Conservation (phyloP, 2,888 invertebrate species). For the Helobdella robusta region DNA sequence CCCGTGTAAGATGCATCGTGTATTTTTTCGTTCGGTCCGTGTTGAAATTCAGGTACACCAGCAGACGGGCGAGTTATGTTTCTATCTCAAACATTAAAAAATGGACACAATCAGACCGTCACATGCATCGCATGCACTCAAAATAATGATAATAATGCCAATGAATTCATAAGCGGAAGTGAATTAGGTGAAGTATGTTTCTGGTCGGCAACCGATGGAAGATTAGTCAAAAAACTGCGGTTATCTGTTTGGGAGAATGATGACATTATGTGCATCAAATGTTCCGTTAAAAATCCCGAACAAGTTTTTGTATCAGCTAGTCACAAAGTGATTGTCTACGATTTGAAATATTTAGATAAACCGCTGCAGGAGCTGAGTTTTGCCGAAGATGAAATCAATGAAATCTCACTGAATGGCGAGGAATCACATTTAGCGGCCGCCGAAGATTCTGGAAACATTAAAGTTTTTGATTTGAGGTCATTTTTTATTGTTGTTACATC, state of each 20-base stretch:
- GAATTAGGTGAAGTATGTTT: slow-evolving; percentile 17
- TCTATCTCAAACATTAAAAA: slow-evolving; percentile 7
- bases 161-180: slow-evolving; percentile 10
- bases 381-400: slow-evolving; percentile 46
- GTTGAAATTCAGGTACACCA: no score
- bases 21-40: no score
- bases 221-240: slow-evolving; percentile 11
- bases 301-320: slow-evolving; percentile 41
- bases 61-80: slow-evolving; percentile 2
- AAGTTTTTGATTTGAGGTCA: slow-evolving; percentile 39
- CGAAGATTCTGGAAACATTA: slow-evolving; percentile 46
- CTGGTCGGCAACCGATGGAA: slow-evolving; percentile 20
- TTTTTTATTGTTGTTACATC: background rate
- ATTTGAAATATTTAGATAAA: slow-evolving; percentile 36
- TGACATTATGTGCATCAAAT: slow-evolving; percentile 38
- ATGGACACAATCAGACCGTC: slow-evolving; percentile 5
- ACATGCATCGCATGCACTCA: slow-evolving; percentile 14
- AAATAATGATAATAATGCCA: background rate
- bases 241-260: slow-evolving; percentile 31
- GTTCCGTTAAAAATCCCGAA: slow-evolving; percentile 39
- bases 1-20: no score
- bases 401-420: slow-evolving; percentile 41
- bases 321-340: slow-evolving; percentile 38
- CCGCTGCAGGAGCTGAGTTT: slow-evolving; percentile 37
- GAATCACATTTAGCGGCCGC: slow-evolving; percentile 44